Percentiles rank a stretch among this genome's conserved stretches.
Conservation (phyloP, 2,113 vertebrate species). For the Catharus fuscescens region DNA sequence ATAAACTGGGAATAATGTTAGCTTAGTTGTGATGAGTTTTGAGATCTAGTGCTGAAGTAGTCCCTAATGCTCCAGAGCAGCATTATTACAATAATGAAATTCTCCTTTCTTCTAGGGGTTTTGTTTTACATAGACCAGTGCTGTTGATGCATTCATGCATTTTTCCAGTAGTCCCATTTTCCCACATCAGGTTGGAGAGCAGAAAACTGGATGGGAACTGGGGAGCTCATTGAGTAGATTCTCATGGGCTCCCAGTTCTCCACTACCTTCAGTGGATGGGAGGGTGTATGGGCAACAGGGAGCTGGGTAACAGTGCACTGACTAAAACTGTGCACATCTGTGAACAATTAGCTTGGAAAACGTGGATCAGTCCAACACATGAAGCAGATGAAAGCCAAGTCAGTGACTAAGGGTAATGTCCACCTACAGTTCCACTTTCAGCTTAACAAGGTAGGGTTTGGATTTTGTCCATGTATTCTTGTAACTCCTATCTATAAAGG, state of each 20-base stretch:
- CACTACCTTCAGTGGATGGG: not conserved
- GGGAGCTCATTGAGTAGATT: not conserved
- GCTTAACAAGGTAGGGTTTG: not conserved
- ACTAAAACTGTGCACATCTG: not conserved
- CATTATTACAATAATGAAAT: not conserved
- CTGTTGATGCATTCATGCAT: not conserved
- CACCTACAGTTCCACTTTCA: not conserved
- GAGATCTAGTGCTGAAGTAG: not conserved
- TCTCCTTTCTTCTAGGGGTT: not conserved
- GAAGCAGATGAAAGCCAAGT: not conserved
- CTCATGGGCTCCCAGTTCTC: not conserved
- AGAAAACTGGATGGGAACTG: not conserved
- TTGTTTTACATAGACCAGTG: not conserved
- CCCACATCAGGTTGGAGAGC: not conserved
- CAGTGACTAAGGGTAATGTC: not conserved
- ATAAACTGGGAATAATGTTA: not conserved
- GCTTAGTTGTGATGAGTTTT: not conserved
- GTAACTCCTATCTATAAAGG: slow-evolving; percentile 39
- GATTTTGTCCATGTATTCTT: slow-evolving; percentile 36
- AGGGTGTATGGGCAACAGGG: accelerated
- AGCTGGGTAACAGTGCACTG: not conserved
- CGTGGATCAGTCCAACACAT: not conserved
- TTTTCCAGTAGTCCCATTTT: not conserved
- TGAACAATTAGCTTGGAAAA: not conserved
- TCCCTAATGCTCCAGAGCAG: not conserved